Evolutionary conservation across 2,888 invertebrate species (phyloP), one percentile per base, ranked within the genome.

Genomic region (Eledona agricola): DNA sequence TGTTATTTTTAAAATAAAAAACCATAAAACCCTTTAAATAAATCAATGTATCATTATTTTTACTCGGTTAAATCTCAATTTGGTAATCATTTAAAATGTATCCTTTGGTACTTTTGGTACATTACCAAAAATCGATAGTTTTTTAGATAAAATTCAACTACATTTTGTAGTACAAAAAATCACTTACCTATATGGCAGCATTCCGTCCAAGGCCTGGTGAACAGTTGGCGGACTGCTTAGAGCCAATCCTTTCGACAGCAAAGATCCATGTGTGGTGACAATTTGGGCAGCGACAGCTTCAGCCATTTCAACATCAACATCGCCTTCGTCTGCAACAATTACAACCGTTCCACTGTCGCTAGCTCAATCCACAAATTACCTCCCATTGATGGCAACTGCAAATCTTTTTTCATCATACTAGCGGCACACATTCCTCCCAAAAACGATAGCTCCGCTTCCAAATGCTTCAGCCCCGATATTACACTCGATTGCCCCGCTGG

Each of bases 361-460:
- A n/a, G n/a, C n/a, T n/a, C n/a, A n/a, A 7, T 20, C 26, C 12
- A 15, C 28, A 28, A 11, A 6, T 66, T 70, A 83, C 83, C 79
- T 62, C 81, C 79, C 37, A 81, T 78, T 37, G 78, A 78, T 58
- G 83, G 90, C 57, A 92, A 79, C 42, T 83, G 79, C 20, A 92
- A 80, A 74, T 90, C 89, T 70, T 88, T 89, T 70, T 88, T 90
- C 79, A 96, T 89, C 2, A 97, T 84, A 66, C 92, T 89, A 5
- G 93, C 88, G 7, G 94, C 90, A 75, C 95, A 96, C 79, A 92
- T 89, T 40, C 95, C 94, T 1, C 93, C 96, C 16, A 95, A 81
- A 77, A 93, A 92, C 0, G 93, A 84, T 43, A 97, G 77, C 73
- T 96, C 97, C 72, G 90, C 90, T 77, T 97, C 97, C 51, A 96